Evolutionary conservation across 2,797 vertebrate genomes (phyloP), one percentile per base, ranked within the genome.

Genomic region (Mus caroli): DNA sequence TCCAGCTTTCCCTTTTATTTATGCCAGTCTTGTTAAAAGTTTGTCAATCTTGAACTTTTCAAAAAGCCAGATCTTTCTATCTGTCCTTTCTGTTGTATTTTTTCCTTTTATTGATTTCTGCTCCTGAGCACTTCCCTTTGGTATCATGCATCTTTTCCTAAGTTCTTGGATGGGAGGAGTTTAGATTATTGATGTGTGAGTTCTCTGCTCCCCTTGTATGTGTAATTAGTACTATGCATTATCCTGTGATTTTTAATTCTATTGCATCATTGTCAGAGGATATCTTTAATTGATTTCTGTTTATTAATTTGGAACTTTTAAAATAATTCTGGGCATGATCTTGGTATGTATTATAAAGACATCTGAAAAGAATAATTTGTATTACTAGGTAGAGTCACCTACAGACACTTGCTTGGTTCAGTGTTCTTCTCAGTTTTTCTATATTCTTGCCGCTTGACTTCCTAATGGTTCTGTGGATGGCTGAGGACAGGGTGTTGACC

Each of bases 51-150:
- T 84, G 31, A 84, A 75, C 50, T 77, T 94, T 80, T 76, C 58
- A 90, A 92, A 90, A 69, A 94, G 62, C 69, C 43, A 50, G 43
- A 15, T 73, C 28, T 85, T 79, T 52, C 46, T 46, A 52, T 84
- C 37, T 89, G 31, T 46, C 60, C 85, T 87, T 85, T 78, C 69
- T 82, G 34, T 69, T 91, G 28, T 62, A 87, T 80, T 73, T 40
- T 46, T 91, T 79, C 4, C 58, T 79, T 96, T 77, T 54, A 84
- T 71, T 78, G 78, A 31, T 92, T 88, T 54, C n/a, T 82, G 56
- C 22, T 92, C 1, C 62, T 52, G 50, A n/a, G 31, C 83, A n/a
- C 60, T 12, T 14, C 3, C 83, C 43, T 52, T 52, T 85, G 62
- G 11, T 69, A 24, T 52, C 22, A 69, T n/a, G 40, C 34, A 60